phyloP scores from a whole-genome alignment of 2,113 vertebrate species.

The Mirza zaza region DNA sequence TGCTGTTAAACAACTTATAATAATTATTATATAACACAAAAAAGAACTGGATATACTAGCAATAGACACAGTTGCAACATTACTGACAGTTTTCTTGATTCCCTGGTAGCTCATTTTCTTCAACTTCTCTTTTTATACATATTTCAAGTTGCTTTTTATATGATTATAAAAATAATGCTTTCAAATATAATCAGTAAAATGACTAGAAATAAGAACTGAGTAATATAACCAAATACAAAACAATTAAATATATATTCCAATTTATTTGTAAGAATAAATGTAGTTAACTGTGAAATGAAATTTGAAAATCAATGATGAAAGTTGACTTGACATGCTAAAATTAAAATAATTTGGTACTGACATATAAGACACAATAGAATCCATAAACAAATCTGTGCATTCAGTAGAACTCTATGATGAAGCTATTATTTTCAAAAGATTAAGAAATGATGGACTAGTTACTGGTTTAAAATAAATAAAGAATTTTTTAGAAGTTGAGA shows the following conservation, averaged over 20 bases:
- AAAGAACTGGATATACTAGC: not conserved
- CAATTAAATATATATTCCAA: not conserved
- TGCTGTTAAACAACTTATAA: not conserved
- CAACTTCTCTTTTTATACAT: not conserved
- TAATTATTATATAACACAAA: not conserved
- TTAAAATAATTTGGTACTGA: not conserved
- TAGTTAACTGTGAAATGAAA: not conserved
- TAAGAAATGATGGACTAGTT: not conserved
- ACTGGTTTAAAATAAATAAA: not conserved
- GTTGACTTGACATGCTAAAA: not conserved
- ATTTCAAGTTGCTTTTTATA: not conserved
- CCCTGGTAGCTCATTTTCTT: not conserved
- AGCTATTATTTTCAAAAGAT: not conserved
- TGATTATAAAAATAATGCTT: not conserved
- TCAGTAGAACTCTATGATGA: not conserved
- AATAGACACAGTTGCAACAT: not conserved
- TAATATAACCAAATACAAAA: not conserved
- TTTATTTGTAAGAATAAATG: not conserved
- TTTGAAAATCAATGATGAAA: not conserved
- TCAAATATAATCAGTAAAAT: not conserved
- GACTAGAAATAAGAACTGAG: not conserved
- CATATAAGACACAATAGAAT: not conserved
- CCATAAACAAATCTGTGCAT: not conserved
- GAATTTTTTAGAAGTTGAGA: not conserved
- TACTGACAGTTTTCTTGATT: not conserved